Evolutionary conservation across 2,797 vertebrate species (phyloP), one percentile per base, ranked within the genome.

Genomic region (Aulostomus chinensis): DNA sequence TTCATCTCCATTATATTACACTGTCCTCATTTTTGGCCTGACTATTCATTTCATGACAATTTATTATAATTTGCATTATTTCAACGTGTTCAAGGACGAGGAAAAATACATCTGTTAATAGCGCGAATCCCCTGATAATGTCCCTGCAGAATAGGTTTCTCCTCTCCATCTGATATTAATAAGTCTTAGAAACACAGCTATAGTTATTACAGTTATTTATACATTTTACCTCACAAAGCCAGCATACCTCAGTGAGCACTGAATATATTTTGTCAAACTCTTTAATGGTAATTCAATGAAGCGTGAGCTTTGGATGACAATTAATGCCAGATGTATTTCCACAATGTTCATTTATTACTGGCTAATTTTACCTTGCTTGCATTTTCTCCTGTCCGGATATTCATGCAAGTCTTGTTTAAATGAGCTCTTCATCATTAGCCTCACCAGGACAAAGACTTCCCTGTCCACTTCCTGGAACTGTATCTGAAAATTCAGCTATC

Each of bases 271-370:
- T 57, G 73, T 86, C 85, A 85, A 86, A 83, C 78, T 81, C 81
- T 84, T 88, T 87, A 86, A 88, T 87, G 70, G 81, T 83, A 79
- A 87, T 85, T 77, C 87, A 91, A 91, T 91, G 87, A 92, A 89
- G 78, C 87, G 63, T 88, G 78, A 76, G 79, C 80, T 83, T 77
- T 77, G 67, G 66, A 85, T 72, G 77, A 88, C 84, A 88, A 90
- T 84, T 86, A 88, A 88, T 89, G 78, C 68, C 70, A 67, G 76
- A 83, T 73, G 71, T 85, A 86, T 85, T 79, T 72, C 73, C 60
- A 63, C 71, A 60, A 35, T 80, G 68, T 86, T 86, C 80, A 86
- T 90, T 88, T 88, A 84, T 86, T 78, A 85, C 74, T 48, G 59
- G 76, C 80, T 85, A 83, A 83, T 88, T 88, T 87, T 84, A 89